A percentile compares a stretch with the other conserved stretches of the same genome.
Evolutionary conservation across 2,888 invertebrate genomes (phyloP).

Genomic region (Lingula anatina): DNA sequence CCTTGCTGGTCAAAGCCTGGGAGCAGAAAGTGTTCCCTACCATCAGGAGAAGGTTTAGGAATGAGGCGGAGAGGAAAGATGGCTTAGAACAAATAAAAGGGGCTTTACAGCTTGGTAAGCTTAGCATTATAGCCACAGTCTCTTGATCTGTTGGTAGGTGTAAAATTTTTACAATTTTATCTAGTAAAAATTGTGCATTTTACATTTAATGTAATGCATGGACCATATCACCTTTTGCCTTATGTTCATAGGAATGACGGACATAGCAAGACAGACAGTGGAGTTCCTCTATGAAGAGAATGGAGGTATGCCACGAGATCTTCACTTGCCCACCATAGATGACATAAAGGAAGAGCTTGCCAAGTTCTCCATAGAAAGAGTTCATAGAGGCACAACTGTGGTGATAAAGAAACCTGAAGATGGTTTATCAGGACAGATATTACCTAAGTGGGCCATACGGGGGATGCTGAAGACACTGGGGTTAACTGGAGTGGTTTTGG

Average conservation of each 20-base stretch:
- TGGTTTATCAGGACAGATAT: slow-evolving; percentile 21
- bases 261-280: slow-evolving; percentile 52
- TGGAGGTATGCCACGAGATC: slow-evolving; percentile 51
- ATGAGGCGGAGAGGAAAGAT: slow-evolving; percentile 52
- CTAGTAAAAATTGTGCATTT: not conserved
- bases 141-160: not conserved
- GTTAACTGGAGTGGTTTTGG: slow-evolving; percentile 50
- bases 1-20: slow-evolving; percentile 51
- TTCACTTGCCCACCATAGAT: slow-evolving; percentile 51
- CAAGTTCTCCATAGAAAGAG: slow-evolving; percentile 50
- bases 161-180: not conserved
- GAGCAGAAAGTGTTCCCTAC: slow-evolving; percentile 52
- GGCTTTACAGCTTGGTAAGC: slow-evolving; percentile 47
- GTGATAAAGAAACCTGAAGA: slow-evolving; percentile 34
- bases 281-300: slow-evolving; percentile 53
- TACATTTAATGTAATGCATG: not conserved
- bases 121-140: no score
- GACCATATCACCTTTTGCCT: not conserved
- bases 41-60: slow-evolving; percentile 49
- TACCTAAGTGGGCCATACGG: slow-evolving; percentile 48
- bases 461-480: slow-evolving; percentile 51
- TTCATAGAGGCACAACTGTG: slow-evolving; percentile 49
- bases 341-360: slow-evolving; percentile 51
- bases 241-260: slow-evolving; percentile 44
- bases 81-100: slow-evolving; percentile 52